Evolutionary conservation across 2,113 vertebrate species (phyloP).

Genomic region (Archocentrus centrarchus): DNA sequence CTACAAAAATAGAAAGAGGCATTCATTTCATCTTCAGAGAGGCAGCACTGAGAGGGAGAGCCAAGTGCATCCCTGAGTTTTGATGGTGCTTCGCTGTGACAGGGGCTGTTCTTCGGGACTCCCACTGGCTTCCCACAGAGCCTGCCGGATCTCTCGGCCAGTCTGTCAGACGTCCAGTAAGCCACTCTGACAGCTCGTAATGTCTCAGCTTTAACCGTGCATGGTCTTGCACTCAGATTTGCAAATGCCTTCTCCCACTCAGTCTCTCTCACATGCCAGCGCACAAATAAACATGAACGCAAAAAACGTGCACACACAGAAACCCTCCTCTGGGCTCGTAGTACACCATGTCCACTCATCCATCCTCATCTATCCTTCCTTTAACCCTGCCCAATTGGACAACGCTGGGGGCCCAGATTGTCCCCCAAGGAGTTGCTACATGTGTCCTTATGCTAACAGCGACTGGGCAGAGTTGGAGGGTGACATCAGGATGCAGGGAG

Average conservation of each 20-base stretch:
- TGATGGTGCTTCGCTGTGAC: conserved; percentile 46
- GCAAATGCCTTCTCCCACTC: conserved; percentile 26
- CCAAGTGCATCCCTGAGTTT: not conserved
- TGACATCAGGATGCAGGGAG: conserved; percentile 11
- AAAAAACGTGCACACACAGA: not conserved
- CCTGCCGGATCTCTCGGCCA: conserved; percentile 2
- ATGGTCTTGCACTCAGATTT: conserved; percentile 7
- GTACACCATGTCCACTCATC: conserved; percentile 18
- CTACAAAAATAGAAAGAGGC: conserved; percentile 1
- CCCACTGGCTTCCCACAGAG: conserved; percentile 38
- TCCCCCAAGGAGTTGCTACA: conserved; percentile 14
- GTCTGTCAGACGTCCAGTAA: conserved; percentile 34
- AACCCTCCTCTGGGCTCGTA: conserved; percentile 3
- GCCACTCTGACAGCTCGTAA: conserved; percentile 30
- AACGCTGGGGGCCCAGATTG: not conserved
- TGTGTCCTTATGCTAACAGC: conserved; percentile 7
- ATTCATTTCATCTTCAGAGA: not conserved
- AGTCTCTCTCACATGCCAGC: not conserved
- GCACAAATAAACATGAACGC: not conserved
- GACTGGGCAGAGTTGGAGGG: not conserved
- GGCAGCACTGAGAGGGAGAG: not conserved
- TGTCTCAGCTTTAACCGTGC: conserved; percentile 25
- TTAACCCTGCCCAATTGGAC: not conserved
- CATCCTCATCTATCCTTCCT: conserved; percentile 11
- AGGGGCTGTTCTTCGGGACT: conserved; percentile 42